Conservation (phyloP, 2,888 invertebrate genomes). For the Orthosia gothica region DNA sequence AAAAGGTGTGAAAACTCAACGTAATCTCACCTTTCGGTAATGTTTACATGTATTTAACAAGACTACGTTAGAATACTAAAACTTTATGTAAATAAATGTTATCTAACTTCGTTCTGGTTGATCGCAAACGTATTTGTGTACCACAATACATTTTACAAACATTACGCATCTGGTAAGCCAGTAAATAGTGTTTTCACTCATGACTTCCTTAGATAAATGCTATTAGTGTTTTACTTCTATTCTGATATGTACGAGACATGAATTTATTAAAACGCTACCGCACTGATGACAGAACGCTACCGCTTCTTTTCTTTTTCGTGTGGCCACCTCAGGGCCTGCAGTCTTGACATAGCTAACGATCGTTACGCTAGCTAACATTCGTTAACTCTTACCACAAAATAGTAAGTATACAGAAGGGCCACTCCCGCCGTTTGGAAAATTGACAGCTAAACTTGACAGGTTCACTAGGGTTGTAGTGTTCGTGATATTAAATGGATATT, state of each 20-base stretch:
- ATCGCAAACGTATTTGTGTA: slow-evolving; percentile 46
- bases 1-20: slow-evolving; percentile 12
- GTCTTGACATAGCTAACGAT: too few species aligned
- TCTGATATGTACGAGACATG: too few species aligned
- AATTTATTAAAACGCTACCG: neutral
- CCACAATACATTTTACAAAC: slow-evolving; percentile 30
- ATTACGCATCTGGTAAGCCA: slow-evolving; percentile 30
- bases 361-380: too few species aligned
- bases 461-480: too few species aligned
- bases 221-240: neutral
- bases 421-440: too few species aligned
- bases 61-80: slow-evolving; percentile 42
- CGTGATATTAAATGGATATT: too few species aligned
- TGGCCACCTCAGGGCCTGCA: too few species aligned
- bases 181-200: slow-evolving; percentile 30
- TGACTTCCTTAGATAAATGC: slow-evolving; percentile 11
- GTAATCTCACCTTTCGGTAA: slow-evolving; percentile 18
- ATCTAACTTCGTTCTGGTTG: slow-evolving; percentile 57
- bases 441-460: too few species aligned
- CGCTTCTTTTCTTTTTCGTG: too few species aligned
- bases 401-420: too few species aligned
- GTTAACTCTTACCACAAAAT: too few species aligned
- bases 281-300: too few species aligned
- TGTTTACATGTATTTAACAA: slow-evolving; percentile 41
- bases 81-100: slow-evolving; percentile 51